Conservation (phyloP, 2,797 vertebrate species). For the Setipinna tenuifilis region DNA sequence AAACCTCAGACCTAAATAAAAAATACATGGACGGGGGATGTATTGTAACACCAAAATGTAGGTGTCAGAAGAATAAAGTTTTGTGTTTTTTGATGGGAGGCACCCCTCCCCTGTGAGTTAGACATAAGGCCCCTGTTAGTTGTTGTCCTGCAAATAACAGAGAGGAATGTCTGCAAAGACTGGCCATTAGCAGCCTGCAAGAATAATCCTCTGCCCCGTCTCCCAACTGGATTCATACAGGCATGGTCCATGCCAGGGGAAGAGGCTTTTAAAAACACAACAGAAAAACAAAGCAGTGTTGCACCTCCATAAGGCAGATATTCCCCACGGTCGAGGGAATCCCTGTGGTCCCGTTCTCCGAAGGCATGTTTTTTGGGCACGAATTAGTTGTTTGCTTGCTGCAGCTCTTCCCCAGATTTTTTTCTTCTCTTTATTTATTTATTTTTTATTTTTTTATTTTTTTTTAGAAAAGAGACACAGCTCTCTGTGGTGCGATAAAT, state of each 20-base stretch:
- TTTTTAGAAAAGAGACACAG: slow-evolving; percentile 20
- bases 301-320: slow-evolving; percentile 66
- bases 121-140: not conserved
- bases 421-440: no score
- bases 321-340: slow-evolving; percentile 65
- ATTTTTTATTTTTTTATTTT: no score
- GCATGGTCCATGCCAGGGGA: slow-evolving; percentile 63
- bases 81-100: not conserved
- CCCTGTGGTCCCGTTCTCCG: slow-evolving; percentile 54
- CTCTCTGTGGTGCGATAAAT: slow-evolving; percentile 58
- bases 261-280: slow-evolving; percentile 18
- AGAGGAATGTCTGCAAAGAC: slow-evolving; percentile 9
- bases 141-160: not conserved
- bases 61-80: not conserved
- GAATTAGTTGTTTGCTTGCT: slow-evolving; percentile 5
- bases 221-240: slow-evolving; percentile 61
- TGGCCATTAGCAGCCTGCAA: slow-evolving; percentile 64
- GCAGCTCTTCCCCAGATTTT: not conserved
- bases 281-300: slow-evolving; percentile 51
- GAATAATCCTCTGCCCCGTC: slow-evolving; percentile 56
- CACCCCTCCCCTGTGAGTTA: not conserved
- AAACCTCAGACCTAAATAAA: no score
- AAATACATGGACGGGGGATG: not conserved
- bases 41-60: not conserved
- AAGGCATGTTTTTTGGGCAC: slow-evolving; percentile 9